A percentile compares a stretch with the other conserved stretches of the same genome.
phyloP scores from a whole-genome alignment of 2,797 vertebrate genomes.

The Poeciliopsis paucimaculata region DNA sequence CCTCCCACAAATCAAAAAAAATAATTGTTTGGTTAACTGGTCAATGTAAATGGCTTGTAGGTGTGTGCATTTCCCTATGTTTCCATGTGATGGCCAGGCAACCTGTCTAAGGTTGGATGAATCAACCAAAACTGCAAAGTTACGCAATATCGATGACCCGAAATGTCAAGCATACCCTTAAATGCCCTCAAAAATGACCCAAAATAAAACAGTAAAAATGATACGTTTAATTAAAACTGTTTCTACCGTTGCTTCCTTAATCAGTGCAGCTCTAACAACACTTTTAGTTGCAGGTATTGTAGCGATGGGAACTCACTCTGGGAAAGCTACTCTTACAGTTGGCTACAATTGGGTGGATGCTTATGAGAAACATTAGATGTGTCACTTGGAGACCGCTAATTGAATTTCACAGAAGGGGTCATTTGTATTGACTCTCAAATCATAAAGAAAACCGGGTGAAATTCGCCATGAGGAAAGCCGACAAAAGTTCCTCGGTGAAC shows the following conservation, averaged over 20 bases:
- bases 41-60: too few relatives aligned
- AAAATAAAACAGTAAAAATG: neutral
- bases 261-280: neutral
- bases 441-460: conserved; percentile 54
- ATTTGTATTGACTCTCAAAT: conserved; percentile 69
- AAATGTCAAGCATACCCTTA: neutral
- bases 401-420: conserved; percentile 78
- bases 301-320: conserved; percentile 25
- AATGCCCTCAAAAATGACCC: neutral
- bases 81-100: too few relatives aligned
- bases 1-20: too few relatives aligned
- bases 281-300: conserved; percentile 15
- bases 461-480: conserved; percentile 36
- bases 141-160: neutral
- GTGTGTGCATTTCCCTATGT: too few relatives aligned
- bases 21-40: too few relatives aligned
- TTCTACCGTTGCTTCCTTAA: neutral
- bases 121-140: neutral
- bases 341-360: conserved; percentile 29
- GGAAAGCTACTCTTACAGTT: conserved; percentile 19
- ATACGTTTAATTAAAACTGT: neutral
- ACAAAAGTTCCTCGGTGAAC: conserved; percentile 44
- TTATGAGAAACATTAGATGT: conserved; percentile 42
- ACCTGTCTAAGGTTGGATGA: neutral
- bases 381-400: conserved; percentile 73